Evolutionary conservation across 2,113 vertebrate species (phyloP), one percentile per base, ranked within the genome.

Genomic region (Bubo blakistoni): DNA sequence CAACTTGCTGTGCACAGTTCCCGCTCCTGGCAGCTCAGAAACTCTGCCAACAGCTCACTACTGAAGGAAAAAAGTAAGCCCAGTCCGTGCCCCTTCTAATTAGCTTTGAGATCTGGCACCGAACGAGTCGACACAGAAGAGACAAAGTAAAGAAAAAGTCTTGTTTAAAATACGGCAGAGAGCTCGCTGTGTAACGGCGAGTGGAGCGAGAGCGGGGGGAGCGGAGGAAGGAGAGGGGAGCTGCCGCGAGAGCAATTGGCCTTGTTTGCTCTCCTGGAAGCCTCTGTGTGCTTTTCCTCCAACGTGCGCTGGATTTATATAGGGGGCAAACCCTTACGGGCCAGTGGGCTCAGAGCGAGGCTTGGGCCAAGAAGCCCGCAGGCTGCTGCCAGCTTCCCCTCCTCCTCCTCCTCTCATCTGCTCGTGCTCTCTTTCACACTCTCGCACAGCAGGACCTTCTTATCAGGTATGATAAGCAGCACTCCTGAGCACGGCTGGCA

Each of bases 1-100:
- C 92, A 95, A 96, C 81, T 96, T 91, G 85, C 57, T 94, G 81
- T 96, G 94, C 80, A 94, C 83, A 95, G 94, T 84, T 78, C 95
- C 83, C 86, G 25, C 54, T 94, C 83, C 78, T 83, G 73, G 96
- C 90, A 95, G 96, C 95, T 85, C 61, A 81, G 91, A 96, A 96
- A 93, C 66, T 79, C 85, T 97, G 95, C 97, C 97, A 98, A 90
- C 77, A 97, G 88, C 54, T 97, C 88, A 59, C 94, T 92, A 73
- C 89, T 73, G 73, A 90, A 55, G 74, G 21, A 81, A 92, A 96
- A 95, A 90, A 13, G 26, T 54, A 95, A 97, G 94, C 79, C 66
- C 81, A 69, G 88, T 93, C 94, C 88, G 0, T 95, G 77, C 76
- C 94, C 76, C 86, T 97, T 97, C 97, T 97, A 98, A 98, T 98